Conservation (phyloP, 2,113 vertebrate genomes). For the Suncus etruscus region DNA sequence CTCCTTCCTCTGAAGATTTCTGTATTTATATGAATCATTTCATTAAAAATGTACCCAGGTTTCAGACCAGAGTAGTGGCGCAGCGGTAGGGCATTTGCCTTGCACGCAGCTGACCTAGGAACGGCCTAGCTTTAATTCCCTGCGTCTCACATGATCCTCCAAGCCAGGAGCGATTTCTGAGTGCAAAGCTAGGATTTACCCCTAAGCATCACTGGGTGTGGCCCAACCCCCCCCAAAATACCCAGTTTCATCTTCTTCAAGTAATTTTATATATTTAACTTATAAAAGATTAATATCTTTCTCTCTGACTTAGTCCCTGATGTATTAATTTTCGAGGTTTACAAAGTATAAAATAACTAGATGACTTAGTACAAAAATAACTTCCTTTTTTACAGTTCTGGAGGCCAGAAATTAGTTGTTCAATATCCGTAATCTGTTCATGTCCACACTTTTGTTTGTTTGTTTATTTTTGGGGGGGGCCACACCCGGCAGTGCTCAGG, state of each 20-base stretch:
- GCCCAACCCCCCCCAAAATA: neutral
- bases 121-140: too few relatives aligned
- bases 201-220: too few relatives aligned
- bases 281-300: neutral
- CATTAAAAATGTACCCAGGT: neutral
- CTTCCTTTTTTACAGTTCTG: neutral
- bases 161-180: too few relatives aligned
- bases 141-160: too few relatives aligned
- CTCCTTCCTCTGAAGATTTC: neutral
- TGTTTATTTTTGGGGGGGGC: too few relatives aligned
- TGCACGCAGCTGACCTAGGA: too few relatives aligned
- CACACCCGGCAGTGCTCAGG: too few relatives aligned
- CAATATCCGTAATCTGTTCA: neutral
- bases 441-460: too few relatives aligned
- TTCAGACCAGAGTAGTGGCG: too few relatives aligned
- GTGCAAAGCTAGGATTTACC: too few relatives aligned
- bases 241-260: neutral
- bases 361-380: neutral
- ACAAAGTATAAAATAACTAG: neutral
- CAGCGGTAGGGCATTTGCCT: neutral
- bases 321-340: neutral
- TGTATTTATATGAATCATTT: neutral
- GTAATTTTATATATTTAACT: slow-evolving; percentile 1
- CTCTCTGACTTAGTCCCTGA: neutral
- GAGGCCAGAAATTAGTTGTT: neutral